A percentile compares a stretch with the other conserved stretches of the same genome.
phyloP scores from a whole-genome alignment of 2,113 vertebrate genomes.

The Aplodontia rufa region DNA sequence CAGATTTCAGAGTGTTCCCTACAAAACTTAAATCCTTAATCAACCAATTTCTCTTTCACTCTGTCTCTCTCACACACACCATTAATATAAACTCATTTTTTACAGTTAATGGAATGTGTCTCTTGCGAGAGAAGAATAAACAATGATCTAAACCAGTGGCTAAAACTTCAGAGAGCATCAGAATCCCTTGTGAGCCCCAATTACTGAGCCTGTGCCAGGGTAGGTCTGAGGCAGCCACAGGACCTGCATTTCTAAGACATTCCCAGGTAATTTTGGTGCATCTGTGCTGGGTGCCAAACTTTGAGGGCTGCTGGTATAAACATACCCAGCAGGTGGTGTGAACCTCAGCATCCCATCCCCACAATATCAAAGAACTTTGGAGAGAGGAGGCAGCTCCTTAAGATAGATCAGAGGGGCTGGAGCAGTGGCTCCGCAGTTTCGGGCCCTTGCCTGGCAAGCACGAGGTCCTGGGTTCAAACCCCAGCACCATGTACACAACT shows the following conservation, averaged over 20 bases:
- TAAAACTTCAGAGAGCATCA: neutral
- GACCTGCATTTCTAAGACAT: neutral
- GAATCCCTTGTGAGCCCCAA: neutral
- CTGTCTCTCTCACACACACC: neutral
- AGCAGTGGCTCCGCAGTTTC: no score
- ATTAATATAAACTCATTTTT: neutral
- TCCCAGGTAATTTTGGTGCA: neutral
- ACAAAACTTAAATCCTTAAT: neutral
- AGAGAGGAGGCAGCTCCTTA: neutral
- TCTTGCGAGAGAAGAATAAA: neutral
- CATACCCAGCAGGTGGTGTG: rapidly evolving
- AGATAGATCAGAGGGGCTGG: neutral
- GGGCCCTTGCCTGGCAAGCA: no score
- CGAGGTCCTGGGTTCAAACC: no score
- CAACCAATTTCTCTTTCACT: no score
- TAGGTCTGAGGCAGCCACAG: no score
- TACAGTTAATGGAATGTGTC: neutral
- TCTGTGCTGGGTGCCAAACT: neutral
- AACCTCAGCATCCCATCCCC: no score
- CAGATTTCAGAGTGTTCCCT: neutral
- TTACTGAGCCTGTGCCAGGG: rapidly evolving
- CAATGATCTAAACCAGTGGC: neutral
- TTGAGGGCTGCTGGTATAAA: neutral
- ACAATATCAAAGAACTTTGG: no score
- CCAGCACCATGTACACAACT: no score